Evolutionary conservation across 1,140 invertebrate species (phyloP), one percentile per base, ranked within the genome.

Genomic region (Leptinotarsa lineolata): DNA sequence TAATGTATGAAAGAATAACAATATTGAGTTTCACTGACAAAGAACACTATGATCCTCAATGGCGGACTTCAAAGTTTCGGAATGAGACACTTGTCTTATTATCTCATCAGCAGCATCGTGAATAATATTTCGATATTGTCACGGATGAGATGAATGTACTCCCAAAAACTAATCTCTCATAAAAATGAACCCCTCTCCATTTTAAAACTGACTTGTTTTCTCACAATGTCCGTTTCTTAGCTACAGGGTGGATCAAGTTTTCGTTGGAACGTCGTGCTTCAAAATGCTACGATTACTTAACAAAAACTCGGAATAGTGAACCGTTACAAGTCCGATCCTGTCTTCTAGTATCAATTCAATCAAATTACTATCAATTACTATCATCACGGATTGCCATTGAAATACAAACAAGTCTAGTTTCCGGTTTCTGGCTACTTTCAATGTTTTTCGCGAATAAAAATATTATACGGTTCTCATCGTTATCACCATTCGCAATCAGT

Each of bases 321-420:
- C 4, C n/a, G 1, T 18, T 54, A 18, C n/a, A 2, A 54, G n/a
- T 15, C 48, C 48, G 48, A 54, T 16, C 13, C 48, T 54, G 48
- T 54, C n/a, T 54, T 18, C 48, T 16, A 2, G 48, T 54, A 54
- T 16, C 15, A 16, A 16, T n/a, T 54, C 48, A 54, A 54, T 54
- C 15, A 54, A 54, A 54, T 54, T 54, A 54, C 48, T 54, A n/a
- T 54, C 48, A 54, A 54, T 54, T 54, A 54, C 48, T 54, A 18
- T 54, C 48, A 54, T 54, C n/a, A 54, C 4, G 4, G 15, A 54
- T 54, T 54, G 48, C 48, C 48, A 54, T 54, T 54, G 48, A 54
- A 54, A 54, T 54, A 15, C 15, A 54, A 54, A 54, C 48, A 54
- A 54, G 15, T 16, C 48, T 54, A 5, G n/a, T 54, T 54, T 54